phyloP scores from a whole-genome alignment of 2,888 invertebrate genomes.

The Trisateles emortualis region DNA sequence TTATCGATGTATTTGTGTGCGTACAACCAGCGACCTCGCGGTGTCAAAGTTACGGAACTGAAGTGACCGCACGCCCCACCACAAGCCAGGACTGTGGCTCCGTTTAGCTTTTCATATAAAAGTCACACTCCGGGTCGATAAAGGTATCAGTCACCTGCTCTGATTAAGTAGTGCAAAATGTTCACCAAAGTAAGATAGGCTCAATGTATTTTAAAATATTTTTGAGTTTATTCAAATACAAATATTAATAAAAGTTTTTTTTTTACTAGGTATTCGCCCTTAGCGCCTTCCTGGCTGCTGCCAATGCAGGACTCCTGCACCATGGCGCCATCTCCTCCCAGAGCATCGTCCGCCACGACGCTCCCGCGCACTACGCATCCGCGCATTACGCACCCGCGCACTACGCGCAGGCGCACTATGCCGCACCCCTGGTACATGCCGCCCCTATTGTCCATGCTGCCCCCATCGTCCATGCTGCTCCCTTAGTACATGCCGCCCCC shows the following conservation, averaged over 20 bases:
- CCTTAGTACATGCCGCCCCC: constrained; percentile 63
- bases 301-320: constrained; percentile 86
- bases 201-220: constrained; percentile 22
- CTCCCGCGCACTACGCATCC: constrained; percentile 71
- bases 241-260: constrained; percentile 15
- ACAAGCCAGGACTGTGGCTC: constrained; percentile 72
- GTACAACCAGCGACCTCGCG: constrained; percentile 76
- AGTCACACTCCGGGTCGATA: constrained; percentile 78
- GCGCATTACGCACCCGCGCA: constrained; percentile 71
- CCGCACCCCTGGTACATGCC: constrained; percentile 62
- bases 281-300: constrained; percentile 81
- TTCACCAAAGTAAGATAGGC: constrained; percentile 81
- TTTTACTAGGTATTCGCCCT: constrained; percentile 73
- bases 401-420: constrained; percentile 43
- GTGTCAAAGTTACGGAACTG: constrained; percentile 86
- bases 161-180: constrained; percentile 84
- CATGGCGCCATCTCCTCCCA: constrained; percentile 83
- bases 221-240: constrained; percentile 11
- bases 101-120: constrained; percentile 86
- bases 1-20: constrained; percentile 69
- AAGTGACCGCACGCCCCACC: constrained; percentile 81
- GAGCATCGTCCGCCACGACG: constrained; percentile 81
- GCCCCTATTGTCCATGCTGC: constrained; percentile 71
- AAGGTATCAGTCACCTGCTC: constrained; percentile 84
- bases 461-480: constrained; percentile 66